Evolutionary conservation across 2,888 invertebrate genomes (phyloP).

Genomic region (Rhyacophila evoluta): DNA sequence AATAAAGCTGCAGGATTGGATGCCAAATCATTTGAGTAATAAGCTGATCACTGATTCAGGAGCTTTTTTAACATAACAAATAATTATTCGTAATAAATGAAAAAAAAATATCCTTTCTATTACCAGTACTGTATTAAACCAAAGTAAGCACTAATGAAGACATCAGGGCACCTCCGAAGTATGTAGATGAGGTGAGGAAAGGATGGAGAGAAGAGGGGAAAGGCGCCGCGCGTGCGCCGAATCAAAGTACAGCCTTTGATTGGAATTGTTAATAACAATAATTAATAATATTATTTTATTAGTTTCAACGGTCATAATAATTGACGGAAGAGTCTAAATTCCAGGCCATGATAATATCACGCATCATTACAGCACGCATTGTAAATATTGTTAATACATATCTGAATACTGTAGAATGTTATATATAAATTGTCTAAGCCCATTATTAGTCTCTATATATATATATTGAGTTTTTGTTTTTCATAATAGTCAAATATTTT

Average conservation of each 20-base stretch:
- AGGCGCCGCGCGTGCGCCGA: slow-evolving; percentile 24
- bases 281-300: slow-evolving; percentile 9
- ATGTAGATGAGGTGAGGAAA: neutral
- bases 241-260: slow-evolving; percentile 9
- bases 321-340: neutral
- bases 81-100: no score
- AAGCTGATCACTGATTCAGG: no score
- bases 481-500: no score
- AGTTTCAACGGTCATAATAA: neutral
- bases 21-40: no score
- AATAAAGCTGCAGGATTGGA: no score
- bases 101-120: neutral
- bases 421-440: no score
- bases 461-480: no score
- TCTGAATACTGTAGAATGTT: no score
- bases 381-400: no score
- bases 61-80: no score
- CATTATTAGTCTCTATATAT: no score
- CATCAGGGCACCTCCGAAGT: slow-evolving; percentile 26
- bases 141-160: slow-evolving; percentile 34
- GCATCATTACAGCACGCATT: no score
- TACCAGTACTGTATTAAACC: slow-evolving; percentile 2
- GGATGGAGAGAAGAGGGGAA: neutral
- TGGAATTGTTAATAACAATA: slow-evolving; percentile 19
- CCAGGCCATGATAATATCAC: neutral